These are phyloP conservation scores for Agrilus cyanescens DNA, from an alignment of 2,888 invertebrate species.

Conservation along the genomic window DNA sequence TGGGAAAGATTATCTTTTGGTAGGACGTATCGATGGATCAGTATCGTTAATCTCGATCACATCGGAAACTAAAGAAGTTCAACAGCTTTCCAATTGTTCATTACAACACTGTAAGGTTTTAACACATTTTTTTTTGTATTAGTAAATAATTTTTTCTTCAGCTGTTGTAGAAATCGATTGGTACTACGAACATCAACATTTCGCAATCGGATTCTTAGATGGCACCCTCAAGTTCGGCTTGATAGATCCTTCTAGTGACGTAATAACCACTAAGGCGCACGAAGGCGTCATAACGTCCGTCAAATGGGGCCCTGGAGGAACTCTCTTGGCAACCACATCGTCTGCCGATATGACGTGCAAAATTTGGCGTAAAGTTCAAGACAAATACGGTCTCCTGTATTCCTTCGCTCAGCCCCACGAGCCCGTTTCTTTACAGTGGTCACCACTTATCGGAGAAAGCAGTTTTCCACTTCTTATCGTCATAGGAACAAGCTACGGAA, in stretches of 20 bases:
- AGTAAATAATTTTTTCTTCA: conserved; percentile 16
- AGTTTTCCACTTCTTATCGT: conserved; percentile 34
- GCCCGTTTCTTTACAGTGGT: conserved; percentile 42
- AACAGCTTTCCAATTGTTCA: conserved; percentile 30
- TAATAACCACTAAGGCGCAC: conserved; percentile 32
- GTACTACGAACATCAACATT: conserved; percentile 42
- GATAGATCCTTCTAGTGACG: conserved; percentile 27
- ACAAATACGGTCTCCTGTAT: conserved; percentile 31
- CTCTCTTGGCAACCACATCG: conserved; percentile 37
- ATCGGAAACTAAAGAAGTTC: conserved; percentile 24
- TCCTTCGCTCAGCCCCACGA: conserved; percentile 36
- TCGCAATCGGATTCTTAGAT: conserved; percentile 44
- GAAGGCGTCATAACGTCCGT: conserved; percentile 34
- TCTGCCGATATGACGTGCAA: conserved; percentile 37
- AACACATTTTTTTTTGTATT: background rate
- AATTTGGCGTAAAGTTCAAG: conserved; percentile 31
- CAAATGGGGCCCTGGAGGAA: conserved; percentile 41
- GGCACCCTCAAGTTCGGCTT: conserved; percentile 39
- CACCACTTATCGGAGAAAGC: conserved; percentile 36
- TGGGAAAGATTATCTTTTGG: conserved; percentile 34
- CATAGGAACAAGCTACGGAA: conserved; percentile 43
- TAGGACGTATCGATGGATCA: conserved; percentile 43
- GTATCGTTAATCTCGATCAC: conserved; percentile 30
- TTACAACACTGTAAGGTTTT: conserved; percentile 28
- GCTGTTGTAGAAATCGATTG: conserved; percentile 44